These are phyloP conservation scores for Latrodectus hesperus DNA, from an alignment of 2,888 invertebrate species.

Conservation along the genomic window DNA sequence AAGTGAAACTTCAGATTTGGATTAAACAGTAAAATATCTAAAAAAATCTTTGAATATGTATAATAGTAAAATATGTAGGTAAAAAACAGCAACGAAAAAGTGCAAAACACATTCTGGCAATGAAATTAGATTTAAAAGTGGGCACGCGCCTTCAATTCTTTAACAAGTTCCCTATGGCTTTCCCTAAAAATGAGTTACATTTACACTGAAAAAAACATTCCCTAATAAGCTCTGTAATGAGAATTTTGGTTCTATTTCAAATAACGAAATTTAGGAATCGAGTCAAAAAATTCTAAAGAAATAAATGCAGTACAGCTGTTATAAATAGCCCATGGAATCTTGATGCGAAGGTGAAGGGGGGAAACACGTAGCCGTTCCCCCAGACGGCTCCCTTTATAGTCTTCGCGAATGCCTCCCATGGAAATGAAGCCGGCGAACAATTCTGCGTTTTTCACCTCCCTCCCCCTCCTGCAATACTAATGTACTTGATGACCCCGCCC, in stretches of 20 bases:
- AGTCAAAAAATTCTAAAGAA: slow-evolving; percentile 38
- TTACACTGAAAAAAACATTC: too few species aligned
- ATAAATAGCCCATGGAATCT: slow-evolving; percentile 51
- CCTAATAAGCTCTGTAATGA: too few species aligned
- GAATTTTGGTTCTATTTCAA: slow-evolving; percentile 18
- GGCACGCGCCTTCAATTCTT: too few species aligned
- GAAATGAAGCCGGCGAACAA: slow-evolving; percentile 68
- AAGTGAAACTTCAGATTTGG: too few species aligned
- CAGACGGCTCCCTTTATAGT: slow-evolving; percentile 51
- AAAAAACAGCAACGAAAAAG: too few species aligned
- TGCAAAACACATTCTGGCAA: too few species aligned
- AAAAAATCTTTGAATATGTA: too few species aligned
- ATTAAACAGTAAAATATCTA: too few species aligned
- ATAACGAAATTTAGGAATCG: not conserved
- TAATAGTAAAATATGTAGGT: too few species aligned
- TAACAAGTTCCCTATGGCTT: too few species aligned
- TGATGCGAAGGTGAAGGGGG: not conserved
- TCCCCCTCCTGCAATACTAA: slow-evolving; percentile 40
- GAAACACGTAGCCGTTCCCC: slow-evolving; percentile 13
- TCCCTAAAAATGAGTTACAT: too few species aligned
- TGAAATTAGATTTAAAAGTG: too few species aligned
- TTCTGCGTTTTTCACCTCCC: slow-evolving; percentile 34
- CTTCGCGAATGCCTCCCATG: slow-evolving; percentile 59
- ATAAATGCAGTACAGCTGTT: slow-evolving; percentile 56
- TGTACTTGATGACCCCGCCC: slow-evolving; percentile 12